Conservation (phyloP, 2,888 invertebrate species). For the Lepidonotus clava region DNA sequence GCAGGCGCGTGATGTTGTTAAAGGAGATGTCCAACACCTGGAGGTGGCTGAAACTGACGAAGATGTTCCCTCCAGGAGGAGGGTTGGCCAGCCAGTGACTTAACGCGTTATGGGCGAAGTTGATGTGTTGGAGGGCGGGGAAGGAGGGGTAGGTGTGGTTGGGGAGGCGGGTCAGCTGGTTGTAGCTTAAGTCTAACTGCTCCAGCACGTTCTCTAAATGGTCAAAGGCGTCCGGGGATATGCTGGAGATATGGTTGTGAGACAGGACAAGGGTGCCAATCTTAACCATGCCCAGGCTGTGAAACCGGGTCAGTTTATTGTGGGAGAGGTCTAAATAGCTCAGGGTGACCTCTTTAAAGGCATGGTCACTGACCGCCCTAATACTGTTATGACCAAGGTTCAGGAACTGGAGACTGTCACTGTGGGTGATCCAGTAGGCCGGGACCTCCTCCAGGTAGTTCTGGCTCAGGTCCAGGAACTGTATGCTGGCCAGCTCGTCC, state of each 20-base stretch:
- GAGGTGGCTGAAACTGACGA: slow-evolving; percentile 49
- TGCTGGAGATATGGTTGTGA: slow-evolving; percentile 59
- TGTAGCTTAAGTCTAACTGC: slow-evolving; percentile 63
- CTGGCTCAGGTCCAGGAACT: slow-evolving; percentile 64
- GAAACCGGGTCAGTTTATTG: slow-evolving; percentile 58
- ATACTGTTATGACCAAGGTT: slow-evolving; percentile 64
- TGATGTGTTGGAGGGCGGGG: slow-evolving; percentile 42
- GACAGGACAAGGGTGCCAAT: slow-evolving; percentile 59
- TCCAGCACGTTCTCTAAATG: slow-evolving; percentile 57
- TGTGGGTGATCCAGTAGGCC: slow-evolving; percentile 58
- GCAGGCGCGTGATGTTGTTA: slow-evolving; percentile 52
- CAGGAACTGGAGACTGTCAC: slow-evolving; percentile 58
- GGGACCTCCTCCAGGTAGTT: slow-evolving; percentile 59
- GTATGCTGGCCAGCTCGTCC: slow-evolving; percentile 53
- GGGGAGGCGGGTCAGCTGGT: slow-evolving; percentile 57
- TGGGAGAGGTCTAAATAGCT: slow-evolving; percentile 63
- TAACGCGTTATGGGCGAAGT: slow-evolving; percentile 44
- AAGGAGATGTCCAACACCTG: slow-evolving; percentile 55
- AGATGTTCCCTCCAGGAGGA: neutral
- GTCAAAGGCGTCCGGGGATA: slow-evolving; percentile 59
- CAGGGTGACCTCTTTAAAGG: slow-evolving; percentile 58
- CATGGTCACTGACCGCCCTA: slow-evolving; percentile 47
- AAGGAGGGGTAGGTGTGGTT: slow-evolving; percentile 49
- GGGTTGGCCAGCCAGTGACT: slow-evolving; percentile 33
- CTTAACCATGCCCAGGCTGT: slow-evolving; percentile 55